Conservation (phyloP, 2,888 invertebrate genomes). For the Loripinus fragilis region DNA sequence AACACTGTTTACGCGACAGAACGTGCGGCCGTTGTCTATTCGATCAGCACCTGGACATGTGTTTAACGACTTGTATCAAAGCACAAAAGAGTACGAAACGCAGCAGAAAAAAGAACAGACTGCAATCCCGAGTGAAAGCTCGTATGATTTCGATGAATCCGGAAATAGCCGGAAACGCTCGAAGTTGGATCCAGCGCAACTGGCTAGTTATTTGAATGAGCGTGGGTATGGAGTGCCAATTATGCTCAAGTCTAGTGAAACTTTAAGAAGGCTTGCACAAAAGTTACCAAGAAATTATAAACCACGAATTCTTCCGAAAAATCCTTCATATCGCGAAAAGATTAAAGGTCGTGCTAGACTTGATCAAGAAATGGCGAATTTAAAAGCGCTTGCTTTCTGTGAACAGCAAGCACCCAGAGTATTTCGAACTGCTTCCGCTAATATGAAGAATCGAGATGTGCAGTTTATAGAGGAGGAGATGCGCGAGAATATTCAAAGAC, state of each 20-base stretch:
- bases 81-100: conserved; percentile 11
- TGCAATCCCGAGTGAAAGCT: conserved; percentile 30
- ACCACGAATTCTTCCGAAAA: conserved; percentile 62
- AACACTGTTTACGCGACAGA: conserved; percentile 8
- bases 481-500: conserved; percentile 61
- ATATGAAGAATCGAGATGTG: conserved; percentile 69
- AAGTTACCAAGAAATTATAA: conserved; percentile 54
- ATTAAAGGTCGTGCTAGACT: conserved; percentile 72
- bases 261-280: conserved; percentile 45
- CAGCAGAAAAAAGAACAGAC: not conserved
- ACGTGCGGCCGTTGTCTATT: conserved; percentile 46
- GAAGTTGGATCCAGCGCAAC: conserved; percentile 60
- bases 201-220: conserved; percentile 63
- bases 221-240: conserved; percentile 62
- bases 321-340: conserved; percentile 71
- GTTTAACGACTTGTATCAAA: conserved; percentile 29
- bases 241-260: conserved; percentile 52
- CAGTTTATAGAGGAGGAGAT: conserved; percentile 72
- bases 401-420: conserved; percentile 67
- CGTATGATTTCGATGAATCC: conserved; percentile 42
- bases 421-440: conserved; percentile 72
- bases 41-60: conserved; percentile 54
- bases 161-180: conserved; percentile 42
- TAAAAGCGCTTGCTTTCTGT: conserved; percentile 73
- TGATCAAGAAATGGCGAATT: conserved; percentile 75